Evolutionary conservation across 2,797 vertebrate species (phyloP).

Genomic region (Emydoidea blandingii): DNA sequence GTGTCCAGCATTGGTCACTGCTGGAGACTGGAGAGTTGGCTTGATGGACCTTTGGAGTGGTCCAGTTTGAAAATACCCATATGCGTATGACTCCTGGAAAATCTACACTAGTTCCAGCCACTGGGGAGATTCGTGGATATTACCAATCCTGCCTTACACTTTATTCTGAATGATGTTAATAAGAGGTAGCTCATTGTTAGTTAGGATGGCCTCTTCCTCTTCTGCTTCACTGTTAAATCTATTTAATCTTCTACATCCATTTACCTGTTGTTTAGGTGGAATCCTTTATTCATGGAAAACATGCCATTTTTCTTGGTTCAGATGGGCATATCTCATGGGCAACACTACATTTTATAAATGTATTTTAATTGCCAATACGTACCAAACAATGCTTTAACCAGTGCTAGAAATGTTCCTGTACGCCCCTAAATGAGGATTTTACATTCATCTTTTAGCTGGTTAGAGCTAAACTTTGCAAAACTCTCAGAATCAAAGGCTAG

Average conservation of each 20-base stretch:
- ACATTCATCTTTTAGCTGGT: background rate
- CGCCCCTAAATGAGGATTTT: accelerated
- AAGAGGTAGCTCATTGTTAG: background rate
- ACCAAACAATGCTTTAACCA: background rate
- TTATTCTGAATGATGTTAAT: background rate
- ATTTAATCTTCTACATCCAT: background rate
- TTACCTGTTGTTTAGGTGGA: background rate
- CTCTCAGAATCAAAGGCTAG: background rate
- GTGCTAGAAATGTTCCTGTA: accelerated
- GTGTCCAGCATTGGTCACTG: background rate
- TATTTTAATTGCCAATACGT: background rate
- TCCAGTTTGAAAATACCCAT: accelerated
- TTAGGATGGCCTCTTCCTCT: background rate
- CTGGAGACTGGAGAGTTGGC: background rate
- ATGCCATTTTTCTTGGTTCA: background rate
- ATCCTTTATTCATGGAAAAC: background rate
- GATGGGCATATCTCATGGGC: background rate
- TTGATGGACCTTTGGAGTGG: accelerated
- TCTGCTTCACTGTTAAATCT: background rate
- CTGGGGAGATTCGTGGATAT: background rate
- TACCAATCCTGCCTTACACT: accelerated
- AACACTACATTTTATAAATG: accelerated
- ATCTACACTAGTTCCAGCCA: background rate
- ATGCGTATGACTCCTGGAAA: background rate
- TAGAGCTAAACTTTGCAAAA: background rate